These are phyloP conservation scores for Brienomyrus longianalis DNA, from an alignment of 2,113 vertebrate genomes.

Conservation along the genomic window DNA sequence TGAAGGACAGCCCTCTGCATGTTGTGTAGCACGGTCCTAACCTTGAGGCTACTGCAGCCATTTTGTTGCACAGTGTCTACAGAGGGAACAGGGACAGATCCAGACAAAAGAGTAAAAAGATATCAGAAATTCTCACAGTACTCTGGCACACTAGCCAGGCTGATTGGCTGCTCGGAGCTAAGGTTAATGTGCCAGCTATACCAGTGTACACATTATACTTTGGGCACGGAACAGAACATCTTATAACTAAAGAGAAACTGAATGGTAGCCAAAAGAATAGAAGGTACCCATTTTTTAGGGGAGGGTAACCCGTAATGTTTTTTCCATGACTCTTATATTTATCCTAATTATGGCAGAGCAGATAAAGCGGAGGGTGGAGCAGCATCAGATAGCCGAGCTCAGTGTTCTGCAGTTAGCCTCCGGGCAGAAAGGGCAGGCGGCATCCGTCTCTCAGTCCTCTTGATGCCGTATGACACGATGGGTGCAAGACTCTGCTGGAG, in stretches of 20 bases:
- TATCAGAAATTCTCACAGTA: background rate
- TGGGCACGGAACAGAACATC: background rate
- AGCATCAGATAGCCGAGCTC: background rate
- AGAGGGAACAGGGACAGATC: background rate
- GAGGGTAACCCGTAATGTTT: background rate
- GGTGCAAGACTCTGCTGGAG: background rate
- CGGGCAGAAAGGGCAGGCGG: background rate
- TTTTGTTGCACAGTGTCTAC: background rate
- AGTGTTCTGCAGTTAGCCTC: background rate
- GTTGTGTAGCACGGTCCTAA: background rate
- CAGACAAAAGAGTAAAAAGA: background rate
- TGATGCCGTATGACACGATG: background rate
- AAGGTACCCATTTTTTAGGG: background rate
- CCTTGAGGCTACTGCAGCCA: background rate
- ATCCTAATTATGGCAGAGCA: background rate
- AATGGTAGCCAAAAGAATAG: background rate
- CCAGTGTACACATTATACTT: background rate
- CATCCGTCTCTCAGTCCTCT: slow-evolving; percentile 4
- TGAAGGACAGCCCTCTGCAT: background rate
- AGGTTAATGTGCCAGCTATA: background rate
- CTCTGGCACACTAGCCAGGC: background rate
- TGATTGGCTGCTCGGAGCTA: background rate
- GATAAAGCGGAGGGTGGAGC: background rate
- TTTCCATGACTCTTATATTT: background rate
- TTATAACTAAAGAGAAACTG: background rate